Evolutionary conservation across 2,797 vertebrate species (phyloP).

Genomic region (Okamejei kenojei): DNA sequence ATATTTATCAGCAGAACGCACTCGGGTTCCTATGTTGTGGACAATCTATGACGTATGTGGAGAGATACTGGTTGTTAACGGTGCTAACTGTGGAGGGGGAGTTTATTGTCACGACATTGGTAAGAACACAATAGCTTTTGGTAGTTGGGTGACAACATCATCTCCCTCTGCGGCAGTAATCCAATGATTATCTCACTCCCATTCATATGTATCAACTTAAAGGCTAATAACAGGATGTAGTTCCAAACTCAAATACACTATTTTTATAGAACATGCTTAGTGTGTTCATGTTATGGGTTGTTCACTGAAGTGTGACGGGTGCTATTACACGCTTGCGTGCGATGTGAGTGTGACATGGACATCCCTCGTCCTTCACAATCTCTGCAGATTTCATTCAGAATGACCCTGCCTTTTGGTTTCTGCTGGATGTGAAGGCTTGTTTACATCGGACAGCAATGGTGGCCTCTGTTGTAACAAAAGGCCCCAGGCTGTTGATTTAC

Average conservation of each 20-base stretch:
- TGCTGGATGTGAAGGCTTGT: neutral
- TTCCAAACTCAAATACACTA: neutral
- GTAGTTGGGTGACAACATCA: neutral
- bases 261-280: neutral
- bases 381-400: neutral
- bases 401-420: neutral
- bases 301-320: neutral
- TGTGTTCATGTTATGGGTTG: neutral
- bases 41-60: neutral
- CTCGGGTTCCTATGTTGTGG: neutral
- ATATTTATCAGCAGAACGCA: neutral
- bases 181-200: neutral
- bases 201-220: neutral
- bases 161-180: neutral
- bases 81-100: neutral
- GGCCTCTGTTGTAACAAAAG: neutral
- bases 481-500: neutral
- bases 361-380: neutral
- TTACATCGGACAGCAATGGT: no score
- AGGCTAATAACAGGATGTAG: neutral
- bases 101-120: neutral
- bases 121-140: neutral
- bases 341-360: neutral
- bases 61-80: neutral
- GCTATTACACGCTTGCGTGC: neutral